Evolutionary conservation across 2,888 invertebrate species (phyloP), one percentile per base, ranked within the genome.

Genomic region (Oxystoma pomonae): DNA sequence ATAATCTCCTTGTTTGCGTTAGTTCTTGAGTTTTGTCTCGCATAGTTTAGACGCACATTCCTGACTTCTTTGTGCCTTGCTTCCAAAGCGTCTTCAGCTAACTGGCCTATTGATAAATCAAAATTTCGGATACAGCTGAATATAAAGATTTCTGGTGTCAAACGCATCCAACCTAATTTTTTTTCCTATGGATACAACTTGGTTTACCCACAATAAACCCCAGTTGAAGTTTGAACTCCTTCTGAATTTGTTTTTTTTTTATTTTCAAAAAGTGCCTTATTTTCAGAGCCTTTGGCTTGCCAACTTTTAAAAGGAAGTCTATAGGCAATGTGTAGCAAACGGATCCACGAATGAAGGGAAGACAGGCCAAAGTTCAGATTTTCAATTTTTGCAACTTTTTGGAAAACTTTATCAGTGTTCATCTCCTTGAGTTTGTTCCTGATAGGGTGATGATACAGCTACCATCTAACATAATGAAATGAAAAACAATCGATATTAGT

Each of bases 381-480:
- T 20, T 19, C 20, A 21, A 5, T 2, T 12, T 57, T 21, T 16
- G 16, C 7, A 12, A 16, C 9, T 21, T 57, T 57, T 57, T 57
- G 17, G 12, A 20, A 19, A 20, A 57, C 22, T 17, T 1, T 21
- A 19, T 21, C 21, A 12, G 20, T 19, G n/a, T 57, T 57, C 57
- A 57, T 19, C 21, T 57, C 16, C 16, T 57, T 3, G 35, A 3
- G 35, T 35, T 35, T 35, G 35, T 35, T 35, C 12, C 35, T 35
- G 35, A 35, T 35, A 35, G 12, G 35, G 12, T 35, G 35, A 7
- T 35, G 35, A 3, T 12, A 7, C 3, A 7, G 35, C 57, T 57
- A 57, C 57, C 57, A 57, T 57, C 57, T 57, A 57, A 57, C 57
- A 57, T 57, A 12, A 22, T 57, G n/a, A 55, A 17, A 55, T n/a